phyloP scores from a whole-genome alignment of 92 coral and sea anemone genomes.

The Zoanthus gigantus region DNA sequence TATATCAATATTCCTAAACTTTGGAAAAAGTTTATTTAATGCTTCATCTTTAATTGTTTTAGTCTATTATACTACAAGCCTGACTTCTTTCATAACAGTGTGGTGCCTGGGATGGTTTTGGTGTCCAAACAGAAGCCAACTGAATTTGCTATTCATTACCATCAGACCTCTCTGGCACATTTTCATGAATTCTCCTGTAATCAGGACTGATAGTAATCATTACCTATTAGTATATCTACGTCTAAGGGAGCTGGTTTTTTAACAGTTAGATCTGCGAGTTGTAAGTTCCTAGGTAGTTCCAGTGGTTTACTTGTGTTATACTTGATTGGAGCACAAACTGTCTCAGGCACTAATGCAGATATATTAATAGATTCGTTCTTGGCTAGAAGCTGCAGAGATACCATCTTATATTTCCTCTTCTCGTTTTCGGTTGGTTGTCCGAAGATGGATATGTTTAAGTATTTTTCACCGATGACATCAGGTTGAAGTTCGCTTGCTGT shows the following conservation, averaged over 20 bases:
- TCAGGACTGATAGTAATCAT: constrained; percentile 12
- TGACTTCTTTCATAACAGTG: too few relatives aligned
- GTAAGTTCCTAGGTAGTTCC: constrained; percentile 18
- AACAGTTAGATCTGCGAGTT: constrained; percentile 24
- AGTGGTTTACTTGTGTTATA: constrained; percentile 1
- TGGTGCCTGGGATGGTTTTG: too few relatives aligned
- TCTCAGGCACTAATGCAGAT: constrained; percentile 14
- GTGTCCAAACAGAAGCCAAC: too few relatives aligned
- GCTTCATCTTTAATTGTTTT: too few relatives aligned
- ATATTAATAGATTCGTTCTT: constrained; percentile 11
- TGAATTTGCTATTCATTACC: too few relatives aligned
- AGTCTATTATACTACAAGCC: too few relatives aligned
- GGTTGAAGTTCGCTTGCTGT: constrained; percentile 15
- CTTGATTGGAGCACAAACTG: constrained; percentile 11
- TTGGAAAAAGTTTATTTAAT: too few relatives aligned
- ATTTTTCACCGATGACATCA: constrained; percentile 12
- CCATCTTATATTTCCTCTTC: constrained; percentile 11
- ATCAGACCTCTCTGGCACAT: neutral
- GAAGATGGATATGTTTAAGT: constrained; percentile 9
- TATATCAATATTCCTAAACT: too few relatives aligned
- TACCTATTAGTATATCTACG: constrained; percentile 11
- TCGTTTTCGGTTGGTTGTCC: constrained; percentile 22
- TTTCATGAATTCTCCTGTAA: constrained; percentile 16
- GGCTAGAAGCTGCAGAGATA: constrained; percentile 11
- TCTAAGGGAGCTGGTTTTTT: constrained; percentile 15